A percentile compares a stretch with the other conserved stretches of the same genome.
Conservation (phyloP, 2,113 vertebrate genomes). For the Ammodytes dubius region DNA sequence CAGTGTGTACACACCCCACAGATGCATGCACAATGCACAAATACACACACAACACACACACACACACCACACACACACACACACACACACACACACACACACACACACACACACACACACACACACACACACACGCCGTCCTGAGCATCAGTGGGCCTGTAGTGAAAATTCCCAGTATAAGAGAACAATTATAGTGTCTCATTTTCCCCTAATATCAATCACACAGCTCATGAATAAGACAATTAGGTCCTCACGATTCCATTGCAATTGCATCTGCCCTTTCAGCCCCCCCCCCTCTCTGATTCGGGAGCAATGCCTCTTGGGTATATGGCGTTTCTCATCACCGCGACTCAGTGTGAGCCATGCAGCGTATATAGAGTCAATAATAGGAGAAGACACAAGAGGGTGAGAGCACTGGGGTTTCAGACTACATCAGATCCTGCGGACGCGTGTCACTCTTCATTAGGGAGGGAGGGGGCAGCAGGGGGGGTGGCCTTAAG, state of each 20-base stretch:
- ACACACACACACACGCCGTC: slow-evolving; percentile 28
- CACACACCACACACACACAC: background rate
- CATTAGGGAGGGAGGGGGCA: slow-evolving; percentile 81
- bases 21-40: slow-evolving; percentile 2
- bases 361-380: slow-evolving; percentile 52
- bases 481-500: slow-evolving; percentile 78
- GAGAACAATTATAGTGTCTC: slow-evolving; percentile 83
- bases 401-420: slow-evolving; percentile 62
- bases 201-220: slow-evolving; percentile 85
- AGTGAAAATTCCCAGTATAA: slow-evolving; percentile 73
- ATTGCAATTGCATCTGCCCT: slow-evolving; percentile 78
- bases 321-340: slow-evolving; percentile 73
- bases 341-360: slow-evolving; percentile 71
- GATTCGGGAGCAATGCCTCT: slow-evolving; percentile 73
- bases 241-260: slow-evolving; percentile 81
- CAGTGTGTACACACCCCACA: slow-evolving; percentile 33
- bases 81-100: slow-evolving; percentile 22
- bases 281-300: slow-evolving; percentile 66
- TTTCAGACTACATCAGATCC: slow-evolving; percentile 80
- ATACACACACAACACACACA: slow-evolving; percentile 17
- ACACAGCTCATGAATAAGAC: slow-evolving; percentile 86
- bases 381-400: slow-evolving; percentile 79
- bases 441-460: slow-evolving; percentile 83
- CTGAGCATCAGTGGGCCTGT: slow-evolving; percentile 41
- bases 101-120: slow-evolving; percentile 22